phyloP scores from a whole-genome alignment of 2,888 invertebrate genomes.

The Coecobrya sp. region DNA sequence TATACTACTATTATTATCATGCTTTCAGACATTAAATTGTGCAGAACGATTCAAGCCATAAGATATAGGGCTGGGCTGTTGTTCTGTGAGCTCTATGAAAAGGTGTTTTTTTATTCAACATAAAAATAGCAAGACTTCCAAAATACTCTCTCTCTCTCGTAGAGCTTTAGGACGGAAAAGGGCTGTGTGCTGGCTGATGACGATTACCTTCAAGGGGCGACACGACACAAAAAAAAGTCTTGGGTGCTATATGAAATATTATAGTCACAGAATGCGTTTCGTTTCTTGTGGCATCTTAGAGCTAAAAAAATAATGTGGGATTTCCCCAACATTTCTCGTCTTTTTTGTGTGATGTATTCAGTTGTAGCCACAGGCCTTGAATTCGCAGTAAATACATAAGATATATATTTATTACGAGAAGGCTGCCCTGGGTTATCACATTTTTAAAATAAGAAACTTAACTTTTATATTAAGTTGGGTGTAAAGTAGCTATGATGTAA shows the following conservation, averaged over 20 bases:
- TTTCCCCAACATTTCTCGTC: not conserved
- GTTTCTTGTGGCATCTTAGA: not conserved
- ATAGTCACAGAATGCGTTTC: not conserved
- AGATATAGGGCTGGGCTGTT: not conserved
- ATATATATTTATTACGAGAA: not conserved
- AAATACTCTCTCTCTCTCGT: too few relatives aligned
- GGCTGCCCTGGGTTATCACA: not conserved
- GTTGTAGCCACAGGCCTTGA: not conserved
- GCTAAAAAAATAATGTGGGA: not conserved
- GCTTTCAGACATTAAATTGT: not conserved
- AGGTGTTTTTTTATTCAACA: not conserved
- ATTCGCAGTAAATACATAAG: not conserved
- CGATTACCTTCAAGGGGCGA: not conserved
- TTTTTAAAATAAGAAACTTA: not conserved
- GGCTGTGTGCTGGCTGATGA: not conserved
- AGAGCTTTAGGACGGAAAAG: not conserved
- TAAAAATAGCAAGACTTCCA: not conserved
- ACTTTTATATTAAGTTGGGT: not conserved
- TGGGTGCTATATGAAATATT: constrained; percentile 24
- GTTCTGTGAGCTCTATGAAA: not conserved
- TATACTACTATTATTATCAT: not conserved
- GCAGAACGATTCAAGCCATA: not conserved
- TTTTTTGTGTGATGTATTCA: not conserved
- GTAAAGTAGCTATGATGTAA: not conserved
- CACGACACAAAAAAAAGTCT: not conserved